These are phyloP conservation scores for Drosophila setosimentum DNA, from an alignment of 2,888 invertebrate species.

Conservation along the genomic window DNA sequence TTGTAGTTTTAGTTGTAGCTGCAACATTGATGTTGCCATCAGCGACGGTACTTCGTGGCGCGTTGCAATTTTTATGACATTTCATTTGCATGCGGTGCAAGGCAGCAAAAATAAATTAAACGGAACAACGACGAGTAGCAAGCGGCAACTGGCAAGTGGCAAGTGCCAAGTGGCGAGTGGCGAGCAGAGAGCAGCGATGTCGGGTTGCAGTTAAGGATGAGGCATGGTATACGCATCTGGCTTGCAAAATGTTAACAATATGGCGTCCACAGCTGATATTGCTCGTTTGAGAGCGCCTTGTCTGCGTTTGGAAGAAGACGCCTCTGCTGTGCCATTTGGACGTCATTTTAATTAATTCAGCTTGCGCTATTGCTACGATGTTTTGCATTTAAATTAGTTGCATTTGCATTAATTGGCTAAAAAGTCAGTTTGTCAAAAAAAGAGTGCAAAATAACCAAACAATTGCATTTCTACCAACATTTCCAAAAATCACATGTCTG, in stretches of 20 bases:
- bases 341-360: constrained; percentile 28
- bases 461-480: not conserved
- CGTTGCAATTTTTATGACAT: constrained; percentile 70
- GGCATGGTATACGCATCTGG: constrained; percentile 17
- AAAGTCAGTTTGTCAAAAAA: not conserved
- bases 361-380: constrained; percentile 76
- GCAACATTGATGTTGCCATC: constrained; percentile 56
- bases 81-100: constrained; percentile 65
- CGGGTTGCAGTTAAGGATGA: not conserved
- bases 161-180: not conserved
- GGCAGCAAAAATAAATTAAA: constrained; percentile 67
- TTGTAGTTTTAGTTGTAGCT: constrained; percentile 10
- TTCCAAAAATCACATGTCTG: not conserved
- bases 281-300: not conserved
- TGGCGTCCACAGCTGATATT: constrained; percentile 35
- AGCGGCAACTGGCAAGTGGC: not conserved
- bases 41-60: constrained; percentile 45
- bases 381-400: constrained; percentile 79
- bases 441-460: not conserved
- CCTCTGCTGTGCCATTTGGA: not conserved
- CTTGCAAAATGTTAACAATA: constrained; percentile 64
- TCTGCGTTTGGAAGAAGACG: not conserved
- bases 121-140: constrained; percentile 44
- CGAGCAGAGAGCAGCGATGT: not conserved
- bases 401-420: constrained; percentile 18